Evolutionary conservation across 2,797 vertebrate genomes (phyloP).

Genomic region (Notamacropus eugenii): DNA sequence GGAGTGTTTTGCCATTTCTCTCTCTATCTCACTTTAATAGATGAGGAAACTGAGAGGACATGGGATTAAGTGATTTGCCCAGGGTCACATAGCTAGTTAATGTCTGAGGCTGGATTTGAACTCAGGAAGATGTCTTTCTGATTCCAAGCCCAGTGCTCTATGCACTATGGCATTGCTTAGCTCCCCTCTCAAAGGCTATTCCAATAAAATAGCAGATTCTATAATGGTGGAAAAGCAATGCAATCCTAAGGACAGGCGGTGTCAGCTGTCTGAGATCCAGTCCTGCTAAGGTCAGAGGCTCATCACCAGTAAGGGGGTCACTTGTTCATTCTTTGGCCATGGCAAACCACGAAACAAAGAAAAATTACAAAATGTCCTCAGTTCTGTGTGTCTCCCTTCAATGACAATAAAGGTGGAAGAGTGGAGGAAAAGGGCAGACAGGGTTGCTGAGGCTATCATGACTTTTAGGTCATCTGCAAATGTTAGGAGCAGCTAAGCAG

Average conservation of each 20-base stretch:
- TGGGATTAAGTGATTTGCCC: neutral
- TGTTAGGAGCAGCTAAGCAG: neutral
- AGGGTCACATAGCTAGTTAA: neutral
- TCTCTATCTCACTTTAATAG: neutral
- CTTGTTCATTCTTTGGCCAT: neutral
- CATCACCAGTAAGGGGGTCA: neutral
- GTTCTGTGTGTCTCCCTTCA: neutral
- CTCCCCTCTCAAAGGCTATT: neutral
- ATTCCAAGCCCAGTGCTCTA: neutral
- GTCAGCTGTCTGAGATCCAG: neutral
- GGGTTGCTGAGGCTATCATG: neutral
- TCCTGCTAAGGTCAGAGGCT: neutral
- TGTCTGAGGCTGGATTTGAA: neutral
- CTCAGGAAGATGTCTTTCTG: neutral
- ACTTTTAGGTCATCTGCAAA: neutral
- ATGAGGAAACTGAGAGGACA: neutral
- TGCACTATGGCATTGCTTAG: neutral
- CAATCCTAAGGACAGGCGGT: neutral
- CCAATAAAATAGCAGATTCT: neutral
- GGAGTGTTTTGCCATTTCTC: no score
- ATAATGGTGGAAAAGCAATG: neutral
- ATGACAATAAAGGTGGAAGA: neutral
- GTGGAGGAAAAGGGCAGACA: neutral
- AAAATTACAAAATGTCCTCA: neutral
- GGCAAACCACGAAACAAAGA: neutral